Evolutionary conservation across 2,888 invertebrate species (phyloP).

Genomic region (Muschampia plurimacula): DNA sequence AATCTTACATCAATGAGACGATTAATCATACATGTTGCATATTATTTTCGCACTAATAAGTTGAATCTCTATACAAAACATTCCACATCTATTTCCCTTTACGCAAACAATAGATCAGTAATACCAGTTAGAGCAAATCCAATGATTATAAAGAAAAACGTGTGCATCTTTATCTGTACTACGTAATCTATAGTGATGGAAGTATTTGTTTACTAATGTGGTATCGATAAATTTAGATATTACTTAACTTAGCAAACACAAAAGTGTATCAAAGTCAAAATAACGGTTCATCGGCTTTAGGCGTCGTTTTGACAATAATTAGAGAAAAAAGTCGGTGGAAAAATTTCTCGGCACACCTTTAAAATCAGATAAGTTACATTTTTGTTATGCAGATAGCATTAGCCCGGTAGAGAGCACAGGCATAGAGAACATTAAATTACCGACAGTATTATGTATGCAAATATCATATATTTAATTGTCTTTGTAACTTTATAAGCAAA

Average conservation of each 20-base stretch:
- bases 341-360: too few relatives aligned
- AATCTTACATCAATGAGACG: slow-evolving; percentile 3
- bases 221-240: slow-evolving; percentile 7
- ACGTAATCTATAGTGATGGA: slow-evolving; percentile 48
- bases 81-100: slow-evolving; percentile 15
- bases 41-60: neutral
- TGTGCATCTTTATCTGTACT: slow-evolving; percentile 45
- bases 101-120: slow-evolving; percentile 18
- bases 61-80: neutral
- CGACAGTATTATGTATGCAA: too few relatives aligned
- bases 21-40: slow-evolving; percentile 16
- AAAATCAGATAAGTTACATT: too few relatives aligned
- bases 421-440: too few relatives aligned
- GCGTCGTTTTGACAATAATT: too few relatives aligned
- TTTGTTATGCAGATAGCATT: too few relatives aligned
- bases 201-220: neutral
- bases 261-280: too few relatives aligned
- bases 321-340: too few relatives aligned
- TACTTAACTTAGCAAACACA: neutral
- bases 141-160: neutral
- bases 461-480: too few relatives aligned
- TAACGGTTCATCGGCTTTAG: too few relatives aligned
- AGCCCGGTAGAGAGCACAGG: too few relatives aligned
- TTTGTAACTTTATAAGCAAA: too few relatives aligned
- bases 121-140: slow-evolving; percentile 20